Evolutionary conservation across 2,113 vertebrate genomes (phyloP), one percentile per base, ranked within the genome.

Genomic region (Heloderma charlesbogerti): DNA sequence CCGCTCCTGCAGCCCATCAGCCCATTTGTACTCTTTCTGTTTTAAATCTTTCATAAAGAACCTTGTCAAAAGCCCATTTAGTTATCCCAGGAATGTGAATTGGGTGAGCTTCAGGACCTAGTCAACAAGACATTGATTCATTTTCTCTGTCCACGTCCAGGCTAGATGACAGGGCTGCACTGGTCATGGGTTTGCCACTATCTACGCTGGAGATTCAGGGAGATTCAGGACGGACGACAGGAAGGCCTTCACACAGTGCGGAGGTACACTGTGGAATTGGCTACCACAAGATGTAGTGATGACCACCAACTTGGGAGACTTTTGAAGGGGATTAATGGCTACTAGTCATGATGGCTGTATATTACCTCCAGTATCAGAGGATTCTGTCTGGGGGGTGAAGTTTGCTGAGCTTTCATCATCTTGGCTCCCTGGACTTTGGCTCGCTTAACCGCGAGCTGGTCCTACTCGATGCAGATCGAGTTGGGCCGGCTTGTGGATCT

Each of bases 51-150:
- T 57, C 40, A 1, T 92, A 93, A 95, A 94, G 91, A 93, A 74
- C 77, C 89, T 85, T 94, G 95, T 95, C 96, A 97, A 89, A 86
- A 91, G 89, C 88, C 89, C 88, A 1, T 43, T 77, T 86, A 95
- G 96, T 95, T 96, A 97, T 97, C 95, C 95, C 88, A 96, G 96
- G 96, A 96, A 97, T 96, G 96, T 90, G 88, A 94, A 94, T 84
- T 88, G 88, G 90, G 89, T 96, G 93, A 97, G 95, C 96, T 96
- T 94, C 94, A 0, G 94, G 84, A 2, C 94, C 94, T 93, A 94
- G 92, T 90, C 81, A 94, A 95, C 90, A 88, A 93, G 93, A 93
- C 93, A 91, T 85, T 96, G 95, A 97, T 97, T 97, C 96, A 97
- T 96, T 93, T 57, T 92, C 90, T 88, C 94, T 91, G 86, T 86